Percentiles rank a stretch among this genome's conserved stretches.
Conservation (phyloP, 2,888 invertebrate genomes). For the Drosophila villosipedis region DNA sequence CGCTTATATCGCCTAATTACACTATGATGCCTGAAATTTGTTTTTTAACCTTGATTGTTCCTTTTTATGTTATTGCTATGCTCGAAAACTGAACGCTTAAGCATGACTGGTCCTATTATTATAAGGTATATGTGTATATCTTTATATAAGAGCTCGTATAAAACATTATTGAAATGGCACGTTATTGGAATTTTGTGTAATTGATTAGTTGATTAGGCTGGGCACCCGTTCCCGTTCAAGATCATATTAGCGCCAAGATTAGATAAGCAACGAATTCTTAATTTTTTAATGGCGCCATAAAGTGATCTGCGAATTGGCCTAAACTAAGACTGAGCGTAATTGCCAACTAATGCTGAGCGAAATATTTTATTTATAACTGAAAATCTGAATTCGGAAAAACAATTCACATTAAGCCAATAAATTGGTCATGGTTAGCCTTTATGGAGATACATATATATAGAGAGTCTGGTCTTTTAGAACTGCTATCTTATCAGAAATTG, state of each 20-base stretch:
- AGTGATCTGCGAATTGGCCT: slow-evolving; percentile 30
- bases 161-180: slow-evolving; percentile 31
- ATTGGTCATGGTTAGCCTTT: slow-evolving; percentile 11
- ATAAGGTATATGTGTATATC: not conserved
- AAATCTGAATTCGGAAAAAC: not conserved
- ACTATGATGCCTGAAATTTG: not conserved
- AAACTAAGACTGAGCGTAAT: not conserved
- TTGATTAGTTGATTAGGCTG: slow-evolving; percentile 36
- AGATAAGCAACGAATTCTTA: slow-evolving; percentile 46
- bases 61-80: not conserved
- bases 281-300: slow-evolving; percentile 18
- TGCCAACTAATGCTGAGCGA: slow-evolving; percentile 43
- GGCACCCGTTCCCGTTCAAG: slow-evolving; percentile 38
- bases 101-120: slow-evolving; percentile 46
- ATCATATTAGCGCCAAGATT: slow-evolving; percentile 58
- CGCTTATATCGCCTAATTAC: not conserved
- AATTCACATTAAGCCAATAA: not conserved
- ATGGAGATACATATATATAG: slow-evolving; percentile 5
- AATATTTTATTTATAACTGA: not conserved
- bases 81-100: slow-evolving; percentile 43
- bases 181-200: slow-evolving; percentile 39
- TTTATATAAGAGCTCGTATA: slow-evolving; percentile 30
- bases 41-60: too few relatives aligned
- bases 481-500: slow-evolving; percentile 47
- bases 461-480: slow-evolving; percentile 17